Percentiles rank a stretch among this genome's conserved stretches.
Conservation (phyloP, 2,888 invertebrate genomes). For the Sycophila texana region DNA sequence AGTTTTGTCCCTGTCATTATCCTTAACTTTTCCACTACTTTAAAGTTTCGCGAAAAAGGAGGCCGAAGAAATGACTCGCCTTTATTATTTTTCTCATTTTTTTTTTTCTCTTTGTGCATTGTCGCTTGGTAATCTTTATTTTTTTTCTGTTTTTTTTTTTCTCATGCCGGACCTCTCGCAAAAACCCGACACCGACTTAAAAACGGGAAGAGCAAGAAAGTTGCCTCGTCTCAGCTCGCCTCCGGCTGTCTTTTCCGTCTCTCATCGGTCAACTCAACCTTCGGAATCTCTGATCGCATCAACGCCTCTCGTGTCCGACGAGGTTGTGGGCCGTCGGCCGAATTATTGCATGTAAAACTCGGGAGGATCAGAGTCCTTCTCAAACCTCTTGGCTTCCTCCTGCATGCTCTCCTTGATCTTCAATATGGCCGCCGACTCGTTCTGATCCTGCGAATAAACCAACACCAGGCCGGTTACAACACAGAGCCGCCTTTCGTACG, state of each 20-base stretch:
- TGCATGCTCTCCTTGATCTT: constrained; percentile 99
- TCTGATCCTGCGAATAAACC: constrained; percentile 86
- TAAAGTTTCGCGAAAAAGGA: constrained; percentile 24
- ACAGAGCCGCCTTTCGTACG: constrained; percentile 64
- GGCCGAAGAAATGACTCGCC: constrained; percentile 45
- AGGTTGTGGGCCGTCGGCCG: constrained; percentile 60
- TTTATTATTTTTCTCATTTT: constrained; percentile 9
- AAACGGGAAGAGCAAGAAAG: constrained; percentile 44
- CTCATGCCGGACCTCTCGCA: constrained; percentile 5
- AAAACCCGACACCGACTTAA: constrained; percentile 24
- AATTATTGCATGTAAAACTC: constrained; percentile 97
- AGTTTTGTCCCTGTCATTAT: constrained; percentile 38
- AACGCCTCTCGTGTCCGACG: constrained; percentile 51
- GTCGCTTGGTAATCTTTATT: constrained; percentile 14
- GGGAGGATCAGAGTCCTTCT: constrained; percentile 97
- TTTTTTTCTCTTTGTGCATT: constrained; percentile 6
- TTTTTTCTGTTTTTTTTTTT: neutral
- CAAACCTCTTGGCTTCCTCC: constrained; percentile 99
- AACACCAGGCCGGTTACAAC: constrained; percentile 75
- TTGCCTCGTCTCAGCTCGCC: neutral
- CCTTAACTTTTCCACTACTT: constrained; percentile 18
- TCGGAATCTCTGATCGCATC: constrained; percentile 38
- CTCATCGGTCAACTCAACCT: neutral
- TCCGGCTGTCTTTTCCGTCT: neutral
- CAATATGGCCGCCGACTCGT: constrained; percentile 99